Conservation (phyloP, 2,888 invertebrate species). For the Romanomermis culicivorax region DNA sequence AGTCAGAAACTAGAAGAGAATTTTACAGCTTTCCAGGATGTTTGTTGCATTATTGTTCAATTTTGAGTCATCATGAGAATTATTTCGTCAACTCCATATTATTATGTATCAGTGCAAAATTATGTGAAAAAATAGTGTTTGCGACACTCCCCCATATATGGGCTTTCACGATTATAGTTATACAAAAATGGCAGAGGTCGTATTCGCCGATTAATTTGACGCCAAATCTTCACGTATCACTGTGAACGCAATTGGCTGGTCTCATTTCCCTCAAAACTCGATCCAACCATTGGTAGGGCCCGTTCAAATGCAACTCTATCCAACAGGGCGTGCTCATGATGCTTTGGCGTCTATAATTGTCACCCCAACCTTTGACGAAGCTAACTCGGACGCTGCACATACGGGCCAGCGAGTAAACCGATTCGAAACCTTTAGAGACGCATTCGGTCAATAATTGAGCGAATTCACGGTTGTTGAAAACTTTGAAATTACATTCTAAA, state of each 20-base stretch:
- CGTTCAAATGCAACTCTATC: slow-evolving; percentile 94
- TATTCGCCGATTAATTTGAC: too few species aligned
- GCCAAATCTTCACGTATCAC: too few species aligned
- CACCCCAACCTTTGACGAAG: slow-evolving; percentile 55
- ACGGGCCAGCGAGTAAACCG: slow-evolving; percentile 83
- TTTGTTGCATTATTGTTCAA: too few species aligned
- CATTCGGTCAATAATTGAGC: slow-evolving; percentile 79
- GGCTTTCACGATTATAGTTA: too few species aligned
- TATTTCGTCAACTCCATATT: too few species aligned
- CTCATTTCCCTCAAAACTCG: slow-evolving; percentile 77
- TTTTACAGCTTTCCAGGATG: too few species aligned
- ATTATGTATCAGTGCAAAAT: too few species aligned
- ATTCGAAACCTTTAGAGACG: slow-evolving; percentile 90
- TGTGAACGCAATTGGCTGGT: neutral
- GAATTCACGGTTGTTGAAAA: slow-evolving; percentile 97
- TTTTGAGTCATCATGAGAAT: too few species aligned
- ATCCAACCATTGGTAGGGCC: slow-evolving; percentile 87
- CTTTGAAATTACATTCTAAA: slow-evolving; percentile 73
- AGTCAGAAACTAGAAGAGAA: too few species aligned
- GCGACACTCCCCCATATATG: too few species aligned
- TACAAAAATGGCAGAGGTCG: too few species aligned
- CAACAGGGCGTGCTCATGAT: slow-evolving; percentile 96
- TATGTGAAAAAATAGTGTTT: too few species aligned
- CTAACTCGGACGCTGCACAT: slow-evolving; percentile 99
- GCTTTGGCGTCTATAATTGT: slow-evolving; percentile 54